These are phyloP conservation scores for Pangasius krempfi DNA, from an alignment of 2,797 vertebrate genomes.

Conservation along the genomic window DNA sequence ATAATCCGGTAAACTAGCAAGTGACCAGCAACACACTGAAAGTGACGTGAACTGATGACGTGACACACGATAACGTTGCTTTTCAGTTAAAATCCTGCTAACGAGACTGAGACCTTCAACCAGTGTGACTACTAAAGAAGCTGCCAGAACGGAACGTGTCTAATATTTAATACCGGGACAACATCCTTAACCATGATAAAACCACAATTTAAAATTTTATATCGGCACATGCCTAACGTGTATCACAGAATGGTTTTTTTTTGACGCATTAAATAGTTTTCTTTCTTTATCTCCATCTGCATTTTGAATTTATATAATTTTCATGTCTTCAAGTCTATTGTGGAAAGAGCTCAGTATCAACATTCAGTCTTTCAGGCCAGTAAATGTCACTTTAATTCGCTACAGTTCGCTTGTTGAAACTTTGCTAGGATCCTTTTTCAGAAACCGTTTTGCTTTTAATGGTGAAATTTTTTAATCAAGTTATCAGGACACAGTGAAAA, in stretches of 20 bases:
- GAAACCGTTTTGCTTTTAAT: background rate
- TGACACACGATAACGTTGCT: background rate
- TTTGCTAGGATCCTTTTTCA: constrained; percentile 1
- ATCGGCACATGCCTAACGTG: background rate
- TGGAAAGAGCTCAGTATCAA: background rate
- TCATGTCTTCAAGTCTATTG: background rate
- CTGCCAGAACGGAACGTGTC: background rate
- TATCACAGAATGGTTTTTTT: no score
- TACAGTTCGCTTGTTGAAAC: background rate
- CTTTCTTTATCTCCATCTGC: background rate
- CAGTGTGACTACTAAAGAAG: background rate
- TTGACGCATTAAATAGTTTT: background rate
- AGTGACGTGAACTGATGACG: background rate
- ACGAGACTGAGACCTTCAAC: background rate
- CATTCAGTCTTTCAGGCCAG: background rate
- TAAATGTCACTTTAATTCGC: background rate
- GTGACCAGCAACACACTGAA: background rate
- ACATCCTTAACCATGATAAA: background rate
- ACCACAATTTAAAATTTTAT: background rate
- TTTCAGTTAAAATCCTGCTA: background rate
- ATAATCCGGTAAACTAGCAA: background rate
- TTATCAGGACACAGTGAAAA: constrained; percentile 66
- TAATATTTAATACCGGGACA: background rate
- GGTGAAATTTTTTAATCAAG: constrained; percentile 41
- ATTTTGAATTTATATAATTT: background rate